phyloP scores from a whole-genome alignment of 30 jellyfish, hydroid and myxozoan genomes.

The Mastigias papua region DNA sequence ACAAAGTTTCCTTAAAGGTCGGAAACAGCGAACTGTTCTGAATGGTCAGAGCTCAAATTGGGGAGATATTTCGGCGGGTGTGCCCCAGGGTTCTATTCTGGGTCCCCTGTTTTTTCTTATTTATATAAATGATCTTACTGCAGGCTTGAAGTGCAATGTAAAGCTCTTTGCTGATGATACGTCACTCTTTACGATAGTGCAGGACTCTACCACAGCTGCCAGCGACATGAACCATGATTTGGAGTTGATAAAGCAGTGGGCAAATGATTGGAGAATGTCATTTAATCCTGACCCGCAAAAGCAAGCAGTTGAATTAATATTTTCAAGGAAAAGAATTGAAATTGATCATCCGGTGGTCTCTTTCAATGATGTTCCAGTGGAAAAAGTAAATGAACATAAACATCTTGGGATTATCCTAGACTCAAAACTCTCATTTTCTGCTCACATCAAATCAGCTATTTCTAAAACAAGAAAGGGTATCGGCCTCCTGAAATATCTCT shows the following conservation, averaged over 20 bases:
- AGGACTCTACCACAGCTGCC: slow-evolving; percentile 61
- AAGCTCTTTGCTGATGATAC: slow-evolving; percentile 69
- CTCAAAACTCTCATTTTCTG: slow-evolving; percentile 55
- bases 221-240: slow-evolving; percentile 46
- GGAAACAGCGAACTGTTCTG: slow-evolving; percentile 44
- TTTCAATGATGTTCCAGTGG: slow-evolving; percentile 58
- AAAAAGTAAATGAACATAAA: slow-evolving; percentile 47
- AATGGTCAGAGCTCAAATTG: slow-evolving; percentile 38
- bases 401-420: slow-evolving; percentile 72
- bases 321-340: slow-evolving; percentile 62
- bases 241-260: slow-evolving; percentile 75
- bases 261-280: slow-evolving; percentile 81
- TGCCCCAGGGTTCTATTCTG: slow-evolving; percentile 60
- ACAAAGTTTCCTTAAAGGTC: slow-evolving; percentile 29
- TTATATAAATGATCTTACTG: slow-evolving; percentile 41
- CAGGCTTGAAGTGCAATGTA: slow-evolving; percentile 41
- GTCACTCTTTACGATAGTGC: slow-evolving; percentile 46
- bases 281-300: slow-evolving; percentile 77
- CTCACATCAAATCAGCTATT: slow-evolving; percentile 59
- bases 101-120: slow-evolving; percentile 65
- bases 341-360: slow-evolving; percentile 54
- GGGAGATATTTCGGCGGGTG: slow-evolving; percentile 53
- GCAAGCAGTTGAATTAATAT: slow-evolving; percentile 71
- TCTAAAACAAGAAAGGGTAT: slow-evolving; percentile 50
- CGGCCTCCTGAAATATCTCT: slow-evolving; percentile 34